Conservation (phyloP, 1,140 invertebrate species). For the Drosophila pandora region DNA sequence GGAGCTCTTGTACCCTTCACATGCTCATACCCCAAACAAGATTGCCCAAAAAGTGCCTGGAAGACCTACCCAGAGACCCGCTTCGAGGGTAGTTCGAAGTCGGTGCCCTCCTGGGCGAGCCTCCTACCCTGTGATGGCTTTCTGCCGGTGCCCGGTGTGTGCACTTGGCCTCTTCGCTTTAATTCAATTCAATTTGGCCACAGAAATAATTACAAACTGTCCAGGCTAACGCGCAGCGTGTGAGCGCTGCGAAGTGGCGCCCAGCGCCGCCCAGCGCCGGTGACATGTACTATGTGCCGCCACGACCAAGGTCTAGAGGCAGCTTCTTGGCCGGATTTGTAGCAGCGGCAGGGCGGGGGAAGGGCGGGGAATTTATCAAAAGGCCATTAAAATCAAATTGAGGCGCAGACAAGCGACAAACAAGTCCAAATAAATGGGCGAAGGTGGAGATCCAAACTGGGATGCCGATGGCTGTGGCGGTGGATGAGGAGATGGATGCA, state of each 20-base stretch:
- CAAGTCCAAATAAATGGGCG: conserved; percentile 35
- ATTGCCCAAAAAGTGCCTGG: too few species aligned
- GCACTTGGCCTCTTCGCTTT: conserved; percentile 58
- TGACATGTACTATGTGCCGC: conserved; percentile 50
- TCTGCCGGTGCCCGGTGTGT: conserved; percentile 21
- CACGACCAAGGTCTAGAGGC: conserved; percentile 35
- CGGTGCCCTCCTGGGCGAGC: not conserved
- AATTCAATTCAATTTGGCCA: conserved; percentile 81
- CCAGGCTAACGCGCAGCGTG: conserved; percentile 75
- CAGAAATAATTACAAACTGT: conserved; percentile 79
- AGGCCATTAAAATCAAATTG: conserved; percentile 78
- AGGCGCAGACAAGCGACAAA: conserved; percentile 56
- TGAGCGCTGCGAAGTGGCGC: conserved; percentile 61
- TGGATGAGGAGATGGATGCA: not conserved
- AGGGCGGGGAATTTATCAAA: conserved; percentile 66
- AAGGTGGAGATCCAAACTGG: not conserved
- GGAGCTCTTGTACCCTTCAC: too few species aligned
- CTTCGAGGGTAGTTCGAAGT: not conserved
- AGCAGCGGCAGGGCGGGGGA: not conserved
- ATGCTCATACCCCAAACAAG: too few species aligned
- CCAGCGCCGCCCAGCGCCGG: conserved; percentile 60
- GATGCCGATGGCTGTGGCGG: too few species aligned
- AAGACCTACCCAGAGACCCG: not conserved
- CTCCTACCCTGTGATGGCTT: conserved; percentile 29
- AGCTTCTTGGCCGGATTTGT: not conserved